phyloP scores from a whole-genome alignment of 2,113 vertebrate species.

The Oncorhynchus tshawytscha region DNA sequence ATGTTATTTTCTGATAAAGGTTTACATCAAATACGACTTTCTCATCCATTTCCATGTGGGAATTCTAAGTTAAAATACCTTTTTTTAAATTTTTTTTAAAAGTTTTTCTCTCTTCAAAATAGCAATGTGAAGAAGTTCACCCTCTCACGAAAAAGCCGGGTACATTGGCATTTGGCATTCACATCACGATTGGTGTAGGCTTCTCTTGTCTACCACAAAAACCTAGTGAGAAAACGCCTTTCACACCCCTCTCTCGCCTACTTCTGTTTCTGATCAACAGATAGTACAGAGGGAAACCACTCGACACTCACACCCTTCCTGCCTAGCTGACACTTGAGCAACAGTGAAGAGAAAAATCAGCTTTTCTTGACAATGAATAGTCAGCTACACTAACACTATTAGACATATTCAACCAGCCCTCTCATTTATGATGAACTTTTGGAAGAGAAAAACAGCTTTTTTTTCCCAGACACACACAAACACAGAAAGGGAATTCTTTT shows the following conservation, averaged over 20 bases:
- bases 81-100: too few relatives aligned
- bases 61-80: too few relatives aligned
- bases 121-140: too few relatives aligned
- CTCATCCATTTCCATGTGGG: too few relatives aligned
- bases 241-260: conserved; percentile 49
- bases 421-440: neutral
- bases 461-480: neutral
- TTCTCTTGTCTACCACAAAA: conserved; percentile 56
- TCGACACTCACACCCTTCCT: conserved; percentile 74
- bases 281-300: conserved; percentile 74
- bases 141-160: neutral
- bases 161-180: neutral
- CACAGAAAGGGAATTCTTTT: neutral
- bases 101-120: too few relatives aligned
- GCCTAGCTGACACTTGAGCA: conserved; percentile 55
- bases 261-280: conserved; percentile 60
- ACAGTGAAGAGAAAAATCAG: neutral
- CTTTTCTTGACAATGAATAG: neutral
- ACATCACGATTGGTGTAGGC: neutral
- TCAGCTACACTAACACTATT: neutral
- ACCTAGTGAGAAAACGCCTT: conserved; percentile 60
- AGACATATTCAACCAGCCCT: neutral
- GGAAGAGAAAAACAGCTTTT: neutral
- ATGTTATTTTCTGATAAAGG: neutral
- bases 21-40: too few relatives aligned